Percentiles rank a stretch among this genome's conserved stretches.
phyloP scores from a whole-genome alignment of 2,888 invertebrate species.

The Hedychridium roseum region DNA sequence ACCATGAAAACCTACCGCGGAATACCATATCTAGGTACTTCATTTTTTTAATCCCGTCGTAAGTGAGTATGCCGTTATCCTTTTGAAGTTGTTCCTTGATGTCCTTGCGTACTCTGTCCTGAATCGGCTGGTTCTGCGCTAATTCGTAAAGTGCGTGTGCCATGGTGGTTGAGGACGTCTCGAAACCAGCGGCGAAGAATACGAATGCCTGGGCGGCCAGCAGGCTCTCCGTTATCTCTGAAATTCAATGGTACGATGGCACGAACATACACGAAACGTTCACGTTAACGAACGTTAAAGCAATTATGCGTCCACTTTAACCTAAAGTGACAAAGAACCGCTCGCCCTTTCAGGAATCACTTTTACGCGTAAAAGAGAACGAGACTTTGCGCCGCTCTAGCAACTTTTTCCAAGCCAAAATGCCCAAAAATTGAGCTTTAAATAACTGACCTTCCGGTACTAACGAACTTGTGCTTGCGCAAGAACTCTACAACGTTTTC shows the following conservation, averaged over 20 bases:
- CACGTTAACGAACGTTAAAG: background rate
- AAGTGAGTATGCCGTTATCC: constrained; percentile 51
- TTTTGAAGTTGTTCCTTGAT: constrained; percentile 44
- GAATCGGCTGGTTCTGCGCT: constrained; percentile 59
- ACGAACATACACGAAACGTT: background rate
- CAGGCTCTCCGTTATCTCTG: constrained; percentile 51
- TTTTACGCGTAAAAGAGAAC: background rate
- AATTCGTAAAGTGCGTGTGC: constrained; percentile 61
- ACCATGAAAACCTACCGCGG: constrained; percentile 40
- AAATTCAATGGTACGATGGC: constrained; percentile 6
- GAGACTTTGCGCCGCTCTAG: no score
- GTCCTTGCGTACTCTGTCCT: constrained; percentile 59
- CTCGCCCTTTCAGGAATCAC: background rate
- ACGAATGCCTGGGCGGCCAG: constrained; percentile 59
- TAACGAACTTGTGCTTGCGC: background rate
- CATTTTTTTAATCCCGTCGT: constrained; percentile 61
- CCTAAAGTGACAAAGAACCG: background rate
- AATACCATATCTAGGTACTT: constrained; percentile 62
- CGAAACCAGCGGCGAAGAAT: constrained; percentile 65
- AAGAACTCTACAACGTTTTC: background rate
- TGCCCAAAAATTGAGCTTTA: no score
- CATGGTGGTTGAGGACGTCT: constrained; percentile 63
- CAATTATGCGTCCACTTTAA: background rate
- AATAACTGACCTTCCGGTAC: no score
- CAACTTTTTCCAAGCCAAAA: no score